Base-by-base conservation (phyloP, 1,140 invertebrate genomes). In the Oscheius sp. region DNA sequence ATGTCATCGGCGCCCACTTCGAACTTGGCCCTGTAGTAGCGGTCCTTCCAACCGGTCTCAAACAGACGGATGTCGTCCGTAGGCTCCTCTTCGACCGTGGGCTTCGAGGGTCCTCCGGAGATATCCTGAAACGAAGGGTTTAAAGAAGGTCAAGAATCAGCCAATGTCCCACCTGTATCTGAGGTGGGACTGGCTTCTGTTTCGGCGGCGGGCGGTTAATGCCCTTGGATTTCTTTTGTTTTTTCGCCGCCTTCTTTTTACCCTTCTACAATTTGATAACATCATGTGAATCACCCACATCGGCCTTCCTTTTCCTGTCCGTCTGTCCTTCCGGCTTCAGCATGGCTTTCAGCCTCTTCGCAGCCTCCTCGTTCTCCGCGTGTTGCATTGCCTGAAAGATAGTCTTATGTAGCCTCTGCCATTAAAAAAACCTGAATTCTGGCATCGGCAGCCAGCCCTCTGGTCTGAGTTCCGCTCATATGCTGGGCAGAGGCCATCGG, bases 41-140 rank as follows among this genome's bases (percentile, higher is more conserved):
- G 88, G 84, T 97, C 93, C 86, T 98, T 99, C 87, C 95, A 99
- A 0, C 97, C 97, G 82, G 93, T 91, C 87, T 98, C 95, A 92
- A 93, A 97, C 3, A 99, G 87, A 64, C 94, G 88, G 26, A 99
- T 94, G 87, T 96, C 93, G 87, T 99, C 95, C 76, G 91, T 89
- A 13, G 90, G 88, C 82, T 93, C 91, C 66, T 91, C 91, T 49
- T 91, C 91, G 49, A 91, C 90, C 13, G 88, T 86, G 35, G 89
- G 88, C 1, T 38, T 2, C 46, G 29, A 49, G n/a, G 67, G n/a
- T 69, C 34, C 52, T 72, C 71, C 23, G 7, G 49, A 55, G 7
- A 55, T 23, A 13, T 55, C 49, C 49, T 55, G 49, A 55, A 55
- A 55, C 49, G 49, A 55, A 55, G 23, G 28, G 7, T 4, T n/a